Conservation (phyloP, 2,113 vertebrate species). For the Aythya baeri region DNA sequence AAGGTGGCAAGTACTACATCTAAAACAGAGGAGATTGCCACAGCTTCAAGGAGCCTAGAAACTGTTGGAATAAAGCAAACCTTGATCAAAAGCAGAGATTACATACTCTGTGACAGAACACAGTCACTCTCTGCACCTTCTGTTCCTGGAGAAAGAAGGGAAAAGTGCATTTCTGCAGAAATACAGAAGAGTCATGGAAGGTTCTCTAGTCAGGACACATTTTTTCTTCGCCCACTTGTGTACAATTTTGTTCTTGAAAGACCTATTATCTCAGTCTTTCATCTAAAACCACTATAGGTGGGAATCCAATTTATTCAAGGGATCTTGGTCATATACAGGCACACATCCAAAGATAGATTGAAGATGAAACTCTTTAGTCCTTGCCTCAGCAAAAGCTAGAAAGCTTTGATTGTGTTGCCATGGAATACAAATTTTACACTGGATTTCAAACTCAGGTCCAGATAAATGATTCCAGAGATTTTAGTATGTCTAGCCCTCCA, state of each 20-base stretch:
- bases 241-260: neutral
- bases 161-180: neutral
- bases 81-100: neutral
- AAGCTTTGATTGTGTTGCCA: neutral
- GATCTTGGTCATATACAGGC: neutral
- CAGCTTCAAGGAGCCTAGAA: neutral
- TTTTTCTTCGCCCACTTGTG: neutral
- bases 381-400: neutral
- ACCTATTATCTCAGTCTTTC: neutral
- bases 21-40: neutral
- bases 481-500: neutral
- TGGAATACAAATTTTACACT: neutral
- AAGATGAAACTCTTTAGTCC: neutral
- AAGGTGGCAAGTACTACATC: neutral
- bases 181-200: neutral
- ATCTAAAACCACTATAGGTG: neutral
- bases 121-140: neutral
- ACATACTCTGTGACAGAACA: neutral
- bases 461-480: rapidly evolving
- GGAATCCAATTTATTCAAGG: neutral
- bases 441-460: neutral
- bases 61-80: neutral
- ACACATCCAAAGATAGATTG: neutral
- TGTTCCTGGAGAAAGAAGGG: neutral
- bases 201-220: neutral